Percentiles rank a stretch among this genome's conserved stretches.
Evolutionary conservation across 2,888 invertebrate genomes (phyloP).

Genomic region (Cheilosia vernalis): DNA sequence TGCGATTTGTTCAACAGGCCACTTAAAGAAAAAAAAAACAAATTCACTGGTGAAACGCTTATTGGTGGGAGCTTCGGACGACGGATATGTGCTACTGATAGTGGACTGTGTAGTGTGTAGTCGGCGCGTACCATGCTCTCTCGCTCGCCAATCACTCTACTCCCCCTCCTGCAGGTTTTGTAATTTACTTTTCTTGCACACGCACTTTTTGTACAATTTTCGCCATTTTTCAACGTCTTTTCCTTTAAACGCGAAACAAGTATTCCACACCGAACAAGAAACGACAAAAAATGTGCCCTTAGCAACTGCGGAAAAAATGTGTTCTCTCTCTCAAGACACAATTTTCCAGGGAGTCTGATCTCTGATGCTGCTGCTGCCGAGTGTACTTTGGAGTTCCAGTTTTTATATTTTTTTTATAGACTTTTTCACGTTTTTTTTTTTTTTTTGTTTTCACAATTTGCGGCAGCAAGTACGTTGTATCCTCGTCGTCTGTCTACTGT

Average conservation of each 20-base stretch:
- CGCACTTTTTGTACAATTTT: conserved; percentile 65
- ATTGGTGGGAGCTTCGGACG: conserved; percentile 43
- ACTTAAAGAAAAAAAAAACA: conserved; percentile 40
- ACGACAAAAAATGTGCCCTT: conserved; percentile 59
- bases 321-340: conserved; percentile 58
- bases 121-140: conserved; percentile 24
- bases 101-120: conserved; percentile 42
- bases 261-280: conserved; percentile 47
- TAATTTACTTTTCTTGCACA: conserved; percentile 43
- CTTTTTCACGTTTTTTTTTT: conserved; percentile 39
- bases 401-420: conserved; percentile 8
- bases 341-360: conserved; percentile 64
- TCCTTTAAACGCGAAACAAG: conserved; percentile 55
- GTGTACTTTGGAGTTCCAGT: conserved; percentile 25
- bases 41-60: neutral
- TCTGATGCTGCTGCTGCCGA: conserved; percentile 9
- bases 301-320: conserved; percentile 60
- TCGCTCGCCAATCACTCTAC: neutral
- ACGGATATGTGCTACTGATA: conserved; percentile 40
- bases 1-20: conserved; percentile 70
- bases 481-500: conserved; percentile 56
- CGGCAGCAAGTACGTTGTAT: conserved; percentile 45
- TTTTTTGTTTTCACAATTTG: conserved; percentile 51
- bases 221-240: conserved; percentile 61
- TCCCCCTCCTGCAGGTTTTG: conserved; percentile 12